phyloP scores from a whole-genome alignment of 2,888 invertebrate genomes.

The Melinaea marsaeus region DNA sequence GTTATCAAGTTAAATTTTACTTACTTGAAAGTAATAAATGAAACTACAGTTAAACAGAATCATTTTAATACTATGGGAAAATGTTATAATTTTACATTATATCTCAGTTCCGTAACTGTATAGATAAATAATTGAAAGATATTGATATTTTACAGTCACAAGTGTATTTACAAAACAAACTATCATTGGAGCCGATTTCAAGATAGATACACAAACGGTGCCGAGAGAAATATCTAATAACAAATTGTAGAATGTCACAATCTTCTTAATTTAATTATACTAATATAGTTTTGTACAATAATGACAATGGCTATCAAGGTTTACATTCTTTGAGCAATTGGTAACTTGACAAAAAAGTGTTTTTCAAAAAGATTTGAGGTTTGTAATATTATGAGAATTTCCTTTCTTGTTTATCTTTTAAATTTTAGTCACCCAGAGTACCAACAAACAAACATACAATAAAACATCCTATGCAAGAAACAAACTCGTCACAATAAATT shows the following conservation, averaged over 20 bases:
- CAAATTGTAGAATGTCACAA: conserved; percentile 10
- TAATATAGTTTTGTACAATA: conserved; percentile 25
- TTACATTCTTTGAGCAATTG: conserved; percentile 26
- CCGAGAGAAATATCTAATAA: conserved; percentile 8
- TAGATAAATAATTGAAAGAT: conserved; percentile 13
- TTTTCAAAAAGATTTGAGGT: neutral
- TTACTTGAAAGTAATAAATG: conserved; percentile 7
- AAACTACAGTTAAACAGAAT: conserved; percentile 23
- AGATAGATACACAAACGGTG: conserved; percentile 6
- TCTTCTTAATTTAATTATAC: conserved; percentile 15
- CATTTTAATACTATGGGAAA: conserved; percentile 27
- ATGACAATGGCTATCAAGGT: conserved; percentile 19
- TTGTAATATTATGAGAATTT: neutral
- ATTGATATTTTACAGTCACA: conserved; percentile 26
- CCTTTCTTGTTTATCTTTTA: neutral
- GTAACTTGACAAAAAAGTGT: too few relatives aligned
- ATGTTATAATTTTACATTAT: conserved; percentile 24
- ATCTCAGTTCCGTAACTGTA: conserved; percentile 31
- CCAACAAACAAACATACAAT: neutral
- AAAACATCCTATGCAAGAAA: neutral
- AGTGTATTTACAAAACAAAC: conserved; percentile 21
- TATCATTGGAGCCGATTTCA: conserved; percentile 19
- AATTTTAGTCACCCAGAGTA: neutral
- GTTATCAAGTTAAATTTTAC: too few relatives aligned
- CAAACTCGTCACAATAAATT: conserved; percentile 6